Base-by-base conservation (phyloP, 1,140 invertebrate species). In the Drosophila setifemur region DNA sequence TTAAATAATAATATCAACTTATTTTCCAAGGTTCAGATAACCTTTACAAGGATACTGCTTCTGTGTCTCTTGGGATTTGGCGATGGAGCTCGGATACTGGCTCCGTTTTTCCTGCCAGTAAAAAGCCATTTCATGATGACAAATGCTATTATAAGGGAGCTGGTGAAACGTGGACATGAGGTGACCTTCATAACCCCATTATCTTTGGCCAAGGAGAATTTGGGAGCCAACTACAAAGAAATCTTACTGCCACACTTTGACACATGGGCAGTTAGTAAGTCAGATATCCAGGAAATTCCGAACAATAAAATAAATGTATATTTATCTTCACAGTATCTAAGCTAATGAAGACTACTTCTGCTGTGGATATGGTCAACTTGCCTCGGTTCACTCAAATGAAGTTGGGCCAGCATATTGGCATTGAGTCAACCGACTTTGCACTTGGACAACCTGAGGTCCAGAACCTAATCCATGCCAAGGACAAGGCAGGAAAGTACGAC, bases 401-500 rank as follows among this genome's bases (percentile, higher is more conserved):
- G 5, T 23, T 73, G 28, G 55, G 9, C 1, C 21, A 60, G 9
- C 2, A 26, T 0, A 63, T 88, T 43, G 89, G 89, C 0, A 5
- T 78, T 1, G 39, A 49, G 6, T 74, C 53, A 1, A 89, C 88
- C 0, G 78, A 89, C 33, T 76, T 82, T 40, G 86, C 83, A 1
- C 67, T 92, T 4, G 74, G 87, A 6, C 82, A 90, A n/a, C 72
- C 85, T 0, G 70, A 87, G 52, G 67, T 92, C 0, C 74, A 90
- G 63, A 42, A 87, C 1, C 57, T 92, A 0, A 86, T 92, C 16
- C 70, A 89, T 25, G 73, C 60, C 44, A 68, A 69, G 7, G 55
- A 90, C n/a, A 87, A 76, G 4, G 55, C 71, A 0, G 68, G 83
- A n/a, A 75, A 90, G 54, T 92, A 88, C 43, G 91, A 92, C 73